Conservation (phyloP, 2,113 vertebrate genomes). For the Dromaius novaehollandiae region DNA sequence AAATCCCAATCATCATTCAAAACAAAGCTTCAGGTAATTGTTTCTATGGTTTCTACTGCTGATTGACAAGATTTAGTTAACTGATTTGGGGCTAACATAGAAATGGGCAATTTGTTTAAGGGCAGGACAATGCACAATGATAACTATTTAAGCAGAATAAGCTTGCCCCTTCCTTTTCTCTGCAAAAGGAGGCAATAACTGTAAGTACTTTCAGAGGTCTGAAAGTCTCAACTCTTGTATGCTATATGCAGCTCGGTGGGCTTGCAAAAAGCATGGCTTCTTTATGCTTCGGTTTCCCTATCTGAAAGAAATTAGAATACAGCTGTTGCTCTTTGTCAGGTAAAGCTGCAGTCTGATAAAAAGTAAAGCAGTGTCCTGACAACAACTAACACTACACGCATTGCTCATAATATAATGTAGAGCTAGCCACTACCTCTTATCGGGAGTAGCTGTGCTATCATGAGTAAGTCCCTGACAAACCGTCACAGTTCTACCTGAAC, state of each 20-base stretch:
- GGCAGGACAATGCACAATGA: neutral
- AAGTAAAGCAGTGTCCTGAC: neutral
- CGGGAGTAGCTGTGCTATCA: neutral
- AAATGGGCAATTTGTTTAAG: neutral
- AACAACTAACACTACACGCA: neutral
- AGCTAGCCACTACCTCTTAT: neutral
- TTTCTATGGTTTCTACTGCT: neutral
- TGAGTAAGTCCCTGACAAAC: neutral
- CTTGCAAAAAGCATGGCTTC: neutral
- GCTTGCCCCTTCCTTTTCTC: neutral
- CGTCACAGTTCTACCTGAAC: neutral
- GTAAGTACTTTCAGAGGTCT: neutral
- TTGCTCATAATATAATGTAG: accelerated
- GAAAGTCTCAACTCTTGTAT: neutral
- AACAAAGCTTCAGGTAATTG: neutral
- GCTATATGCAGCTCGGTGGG: neutral
- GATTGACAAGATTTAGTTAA: neutral
- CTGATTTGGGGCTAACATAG: neutral
- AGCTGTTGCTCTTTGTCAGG: neutral
- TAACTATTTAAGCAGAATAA: neutral
- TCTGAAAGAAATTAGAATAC: neutral
- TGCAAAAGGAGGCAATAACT: neutral
- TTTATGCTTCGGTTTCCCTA: neutral
- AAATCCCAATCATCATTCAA: neutral
- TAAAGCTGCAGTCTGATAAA: neutral